A percentile compares a stretch with the other conserved stretches of the same genome.
These are phyloP conservation scores for Darevskia mixta DNA, from an alignment of 2,797 vertebrate genomes.

Conservation along the genomic window DNA sequence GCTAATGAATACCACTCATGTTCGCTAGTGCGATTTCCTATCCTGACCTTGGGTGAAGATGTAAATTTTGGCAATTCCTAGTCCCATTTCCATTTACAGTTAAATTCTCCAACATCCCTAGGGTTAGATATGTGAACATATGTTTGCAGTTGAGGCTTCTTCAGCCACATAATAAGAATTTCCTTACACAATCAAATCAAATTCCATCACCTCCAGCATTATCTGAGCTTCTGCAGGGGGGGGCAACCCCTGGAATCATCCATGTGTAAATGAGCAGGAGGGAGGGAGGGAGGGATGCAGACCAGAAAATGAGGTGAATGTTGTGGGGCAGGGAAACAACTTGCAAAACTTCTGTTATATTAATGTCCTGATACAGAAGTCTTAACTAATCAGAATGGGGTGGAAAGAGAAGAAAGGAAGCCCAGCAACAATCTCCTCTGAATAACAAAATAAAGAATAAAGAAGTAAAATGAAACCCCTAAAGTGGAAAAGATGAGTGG, in stretches of 20 bases:
- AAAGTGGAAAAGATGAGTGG: neutral
- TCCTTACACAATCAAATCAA: neutral
- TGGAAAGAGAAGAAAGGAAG: slow-evolving; percentile 57
- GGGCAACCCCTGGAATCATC: neutral
- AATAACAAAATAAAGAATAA: slow-evolving; percentile 72
- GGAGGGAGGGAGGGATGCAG: neutral
- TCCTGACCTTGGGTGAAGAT: too few relatives aligned
- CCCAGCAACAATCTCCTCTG: slow-evolving; percentile 60
- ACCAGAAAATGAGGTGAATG: neutral
- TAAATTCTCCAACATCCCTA: too few relatives aligned
- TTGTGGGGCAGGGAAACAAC: neutral
- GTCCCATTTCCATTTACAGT: too few relatives aligned
- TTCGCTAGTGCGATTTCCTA: too few relatives aligned
- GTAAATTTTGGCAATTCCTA: too few relatives aligned
- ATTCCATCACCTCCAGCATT: neutral
- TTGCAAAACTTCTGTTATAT: slow-evolving; percentile 1
- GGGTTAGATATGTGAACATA: neutral
- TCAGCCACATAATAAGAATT: neutral
- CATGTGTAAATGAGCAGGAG: neutral
- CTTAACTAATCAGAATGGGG: slow-evolving; percentile 46
- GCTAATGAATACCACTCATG: too few relatives aligned
- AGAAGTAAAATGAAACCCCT: neutral
- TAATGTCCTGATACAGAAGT: slow-evolving; percentile 34
- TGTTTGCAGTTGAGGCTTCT: neutral
- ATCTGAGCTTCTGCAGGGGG: neutral